A percentile compares a stretch with the other conserved stretches of the same genome.
phyloP scores from a whole-genome alignment of 2,888 invertebrate species.

The Oscheius sp. region DNA sequence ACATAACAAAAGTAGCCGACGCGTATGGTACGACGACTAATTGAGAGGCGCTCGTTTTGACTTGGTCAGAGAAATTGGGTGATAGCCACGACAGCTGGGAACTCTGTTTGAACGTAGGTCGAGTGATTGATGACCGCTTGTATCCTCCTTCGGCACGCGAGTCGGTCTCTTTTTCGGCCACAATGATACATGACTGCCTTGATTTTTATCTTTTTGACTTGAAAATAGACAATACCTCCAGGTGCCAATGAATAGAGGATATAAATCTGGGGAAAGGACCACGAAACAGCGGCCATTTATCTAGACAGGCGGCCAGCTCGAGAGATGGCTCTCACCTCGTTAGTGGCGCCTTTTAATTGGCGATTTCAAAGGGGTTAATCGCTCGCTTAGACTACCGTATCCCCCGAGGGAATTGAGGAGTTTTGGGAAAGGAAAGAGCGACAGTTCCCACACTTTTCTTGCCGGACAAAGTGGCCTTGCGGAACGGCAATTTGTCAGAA shows the following conservation, averaged over 20 bases:
- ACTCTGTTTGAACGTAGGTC: constrained; percentile 12
- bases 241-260: not conserved
- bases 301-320: constrained; percentile 25
- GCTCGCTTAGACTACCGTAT: constrained; percentile 23
- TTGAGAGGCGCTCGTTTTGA: constrained; percentile 3
- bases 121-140: constrained; percentile 18
- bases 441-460: constrained; percentile 36
- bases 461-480: constrained; percentile 36
- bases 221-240: not conserved
- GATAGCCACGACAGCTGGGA: constrained; percentile 9
- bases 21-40: constrained; percentile 20
- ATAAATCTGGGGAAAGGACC: constrained; percentile 7
- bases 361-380: constrained; percentile 34
- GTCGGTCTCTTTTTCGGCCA: constrained; percentile 13
- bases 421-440: not conserved
- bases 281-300: constrained; percentile 23
- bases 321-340: constrained; percentile 19
- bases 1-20: constrained; percentile 20
- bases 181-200: not conserved
- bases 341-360: constrained; percentile 36
- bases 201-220: too few species aligned
- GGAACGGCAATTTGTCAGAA: constrained; percentile 35
- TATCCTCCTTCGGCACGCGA: constrained; percentile 8
- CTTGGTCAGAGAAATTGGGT: not conserved
- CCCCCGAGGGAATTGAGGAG: not conserved